Evolutionary conservation across 1,140 invertebrate species (phyloP), one percentile per base, ranked within the genome.

Genomic region (Mactra quadrangularis): DNA sequence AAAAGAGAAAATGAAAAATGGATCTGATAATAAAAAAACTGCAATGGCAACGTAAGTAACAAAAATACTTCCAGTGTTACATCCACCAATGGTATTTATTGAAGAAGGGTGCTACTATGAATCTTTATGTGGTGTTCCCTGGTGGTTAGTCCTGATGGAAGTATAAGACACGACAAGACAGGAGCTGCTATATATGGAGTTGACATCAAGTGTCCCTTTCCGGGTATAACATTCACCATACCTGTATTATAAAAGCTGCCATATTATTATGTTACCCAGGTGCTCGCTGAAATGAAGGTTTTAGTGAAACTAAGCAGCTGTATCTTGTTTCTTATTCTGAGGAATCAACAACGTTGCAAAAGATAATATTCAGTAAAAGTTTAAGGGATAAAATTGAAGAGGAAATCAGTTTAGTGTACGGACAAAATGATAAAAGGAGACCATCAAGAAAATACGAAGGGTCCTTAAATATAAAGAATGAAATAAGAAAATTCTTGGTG

Each of bases 171-270:
- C 15, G n/a, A 29, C 17, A 25, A 29, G n/a, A 19, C 3, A 1
- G 9, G 25, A 15, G 0, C 35, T 6, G 50, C 38, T 7, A 25
- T 19, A 6, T 64, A 22, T 11, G 83, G 66, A 13, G 50, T 85
- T 3, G 76, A 85, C 76, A 59, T 75, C 6, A 85, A 85, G 62
- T 85, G 77, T 45, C 83, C 83, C 25, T 50, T 53, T 11, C 77
- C 71, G 11, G 76, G 60, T 13, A 77, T 77, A 41, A 17, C 52
- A 31, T 77, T 31, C 53, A 52, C 74, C 2, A 71, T 55, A 17
- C 74, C 62, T 17, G 71, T 85, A 13, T 62, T 76, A 22, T 81
- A 81, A 22, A 70, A 19, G 38, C 9, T 85, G 1, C 83, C 83
- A 22, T 3, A 66, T 22, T 68, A 70, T 22, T 81, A 81, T 35